Evolutionary conservation across 1,140 invertebrate species (phyloP).

Genomic region (Temnothorax longispinosus): DNA sequence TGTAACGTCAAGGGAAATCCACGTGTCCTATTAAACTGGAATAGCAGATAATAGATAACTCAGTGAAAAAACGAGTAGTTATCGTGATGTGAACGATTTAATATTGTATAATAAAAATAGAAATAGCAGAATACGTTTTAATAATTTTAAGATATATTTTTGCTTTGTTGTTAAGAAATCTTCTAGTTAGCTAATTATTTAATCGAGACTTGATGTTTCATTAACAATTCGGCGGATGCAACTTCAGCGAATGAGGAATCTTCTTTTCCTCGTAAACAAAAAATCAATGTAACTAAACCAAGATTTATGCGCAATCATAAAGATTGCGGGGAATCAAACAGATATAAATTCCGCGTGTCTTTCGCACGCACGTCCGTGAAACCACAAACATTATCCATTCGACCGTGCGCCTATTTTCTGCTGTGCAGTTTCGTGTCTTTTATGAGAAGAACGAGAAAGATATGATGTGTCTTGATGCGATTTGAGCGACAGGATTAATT

Average conservation of each 20-base stretch:
- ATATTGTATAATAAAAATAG: background rate
- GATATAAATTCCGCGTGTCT: constrained; percentile 52
- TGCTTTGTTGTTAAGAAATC: background rate
- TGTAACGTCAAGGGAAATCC: background rate
- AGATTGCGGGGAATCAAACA: constrained; percentile 17
- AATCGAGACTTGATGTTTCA: background rate
- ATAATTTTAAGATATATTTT: background rate
- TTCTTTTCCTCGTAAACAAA: background rate
- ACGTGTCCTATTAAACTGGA: background rate
- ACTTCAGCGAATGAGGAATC: background rate
- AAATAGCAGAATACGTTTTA: background rate
- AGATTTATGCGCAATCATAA: constrained; percentile 12
- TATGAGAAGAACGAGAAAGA: constrained; percentile 40
- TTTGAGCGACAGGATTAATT: constrained; percentile 70
- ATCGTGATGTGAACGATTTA: background rate
- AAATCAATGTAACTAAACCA: background rate
- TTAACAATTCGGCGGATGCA: constrained; percentile 2
- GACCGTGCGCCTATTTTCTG: background rate
- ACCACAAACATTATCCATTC: constrained; percentile 16
- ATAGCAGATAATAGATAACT: background rate
- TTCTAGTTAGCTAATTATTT: background rate
- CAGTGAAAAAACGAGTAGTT: background rate
- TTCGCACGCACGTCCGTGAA: constrained; percentile 13
- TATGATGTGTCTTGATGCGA: constrained; percentile 71
- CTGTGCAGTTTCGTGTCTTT: constrained; percentile 64